Base-by-base conservation (phyloP, 30 jellyfish, hydroid and myxozoan species). In the Hydractinia symbiolongicarpus region DNA sequence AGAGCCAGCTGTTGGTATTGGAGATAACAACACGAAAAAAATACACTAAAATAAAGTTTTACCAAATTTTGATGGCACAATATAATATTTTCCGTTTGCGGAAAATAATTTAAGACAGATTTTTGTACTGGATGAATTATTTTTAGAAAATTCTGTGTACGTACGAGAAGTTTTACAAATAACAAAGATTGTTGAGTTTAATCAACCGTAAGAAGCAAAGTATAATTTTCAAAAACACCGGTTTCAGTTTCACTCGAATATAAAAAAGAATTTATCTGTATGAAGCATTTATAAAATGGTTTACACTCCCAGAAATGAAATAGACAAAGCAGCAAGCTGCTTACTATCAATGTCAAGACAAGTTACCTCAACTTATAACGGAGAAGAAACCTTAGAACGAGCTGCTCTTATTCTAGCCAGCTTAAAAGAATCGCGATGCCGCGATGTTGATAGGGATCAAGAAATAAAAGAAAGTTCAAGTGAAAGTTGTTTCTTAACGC, bases 401-500 rank as follows among this genome's bases (percentile, higher is more conserved):
- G 99, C 87, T 73, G 96, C 96, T 50, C 87, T 80, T 67, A 84
- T 94, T 77, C 87, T 94, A 11, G 95, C 95, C 15, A 87, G 85
- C 66, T 67, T 94, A 79, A 88, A 94, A 82, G 95, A 88, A 53
- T 61, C 16, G 6, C 9, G n/a, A 4, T 66, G 40, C 55, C 54
- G 66, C n/a, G 66, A 74, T 74, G 50, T 49, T 30, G 89, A 83
- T 51, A 60, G 89, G 60, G 89, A 76, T 60, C 83, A 55, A 74
- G 70, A 55, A 6, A 50, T 75, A 10, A 81, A 66, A 19, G 64
- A 79, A 8, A 72, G 62, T 7, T 68, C 79, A 49, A 73, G 81
- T 15, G 88, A 86, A 56, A 87, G 99, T 83, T 95, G 95, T 3
- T 94, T 87, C 79, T 87, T 88, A 14, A 94, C 99, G 11, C 99